A percentile compares a stretch with the other conserved stretches of the same genome.
These are phyloP conservation scores for Callitettix versicolor DNA, from an alignment of 1,140 invertebrate genomes.

Conservation along the genomic window DNA sequence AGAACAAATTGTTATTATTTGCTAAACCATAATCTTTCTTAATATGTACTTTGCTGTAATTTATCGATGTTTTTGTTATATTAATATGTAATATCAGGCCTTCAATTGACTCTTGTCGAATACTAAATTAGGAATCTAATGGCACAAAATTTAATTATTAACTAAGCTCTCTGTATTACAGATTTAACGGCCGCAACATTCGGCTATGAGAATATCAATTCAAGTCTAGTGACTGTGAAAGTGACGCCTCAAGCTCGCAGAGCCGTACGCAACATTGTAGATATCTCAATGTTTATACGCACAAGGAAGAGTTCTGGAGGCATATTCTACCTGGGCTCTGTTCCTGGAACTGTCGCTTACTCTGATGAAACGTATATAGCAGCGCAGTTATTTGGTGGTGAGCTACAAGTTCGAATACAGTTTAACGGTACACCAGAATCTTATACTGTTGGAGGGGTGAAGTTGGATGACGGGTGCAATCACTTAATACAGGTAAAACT, in stretches of 20 bases:
- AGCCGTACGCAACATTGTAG: constrained; percentile 63
- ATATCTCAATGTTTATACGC: constrained; percentile 86
- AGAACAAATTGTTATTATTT: too few relatives aligned
- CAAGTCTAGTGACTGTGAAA: constrained; percentile 58
- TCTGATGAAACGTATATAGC: constrained; percentile 60
- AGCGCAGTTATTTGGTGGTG: constrained; percentile 62
- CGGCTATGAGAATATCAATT: constrained; percentile 58
- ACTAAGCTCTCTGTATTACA: too few relatives aligned
- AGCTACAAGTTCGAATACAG: constrained; percentile 65
- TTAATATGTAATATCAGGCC: too few relatives aligned
- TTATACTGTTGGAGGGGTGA: constrained; percentile 69
- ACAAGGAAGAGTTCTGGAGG: constrained; percentile 72
- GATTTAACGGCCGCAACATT: constrained; percentile 81
- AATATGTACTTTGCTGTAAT: too few relatives aligned
- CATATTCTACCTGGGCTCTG: constrained; percentile 80
- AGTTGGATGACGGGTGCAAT: constrained; percentile 72
- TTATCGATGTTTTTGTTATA: too few relatives aligned
- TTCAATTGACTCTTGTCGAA: too few relatives aligned
- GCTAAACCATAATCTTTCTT: too few relatives aligned
- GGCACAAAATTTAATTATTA: too few relatives aligned
- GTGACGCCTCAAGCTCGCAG: constrained; percentile 53
- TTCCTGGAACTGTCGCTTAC: constrained; percentile 34
- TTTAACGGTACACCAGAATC: constrained; percentile 68
- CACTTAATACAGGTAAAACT: constrained; percentile 72
- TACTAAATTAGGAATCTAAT: too few relatives aligned